Conservation (phyloP, 1,140 invertebrate species). For the Trissolcus basalis region DNA sequence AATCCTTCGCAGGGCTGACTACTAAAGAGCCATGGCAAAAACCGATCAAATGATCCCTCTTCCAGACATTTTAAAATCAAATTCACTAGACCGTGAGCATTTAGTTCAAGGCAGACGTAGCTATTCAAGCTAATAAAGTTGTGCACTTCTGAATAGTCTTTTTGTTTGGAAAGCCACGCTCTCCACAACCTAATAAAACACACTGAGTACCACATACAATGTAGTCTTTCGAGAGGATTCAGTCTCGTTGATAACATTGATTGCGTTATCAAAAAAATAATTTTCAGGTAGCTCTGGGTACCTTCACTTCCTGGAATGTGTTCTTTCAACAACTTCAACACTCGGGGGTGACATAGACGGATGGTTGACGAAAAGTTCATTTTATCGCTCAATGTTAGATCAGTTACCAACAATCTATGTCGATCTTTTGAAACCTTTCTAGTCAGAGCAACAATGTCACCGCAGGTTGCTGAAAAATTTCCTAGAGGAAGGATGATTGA, state of each 20-base stretch:
- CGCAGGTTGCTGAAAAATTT: constrained; percentile 1
- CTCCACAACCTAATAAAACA: constrained; percentile 32
- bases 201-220: constrained; percentile 23
- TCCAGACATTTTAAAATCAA: constrained; percentile 18
- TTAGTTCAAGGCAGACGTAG: constrained; percentile 24
- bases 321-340: constrained; percentile 1
- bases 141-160: constrained; percentile 16
- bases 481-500: constrained; percentile 14
- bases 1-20: constrained; percentile 23
- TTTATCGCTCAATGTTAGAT: not conserved
- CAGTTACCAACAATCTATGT: not conserved
- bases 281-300: constrained; percentile 7
- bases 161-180: constrained; percentile 17
- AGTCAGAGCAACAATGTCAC: constrained; percentile 4
- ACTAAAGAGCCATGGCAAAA: constrained; percentile 26
- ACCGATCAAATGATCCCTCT: constrained; percentile 10
- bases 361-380: constrained; percentile 9
- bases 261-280: constrained; percentile 9
- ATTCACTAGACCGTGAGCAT: constrained; percentile 28
- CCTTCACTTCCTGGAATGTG: constrained; percentile 3
- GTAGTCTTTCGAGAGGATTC: constrained; percentile 9
- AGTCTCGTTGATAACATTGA: constrained; percentile 1
- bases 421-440: not conserved
- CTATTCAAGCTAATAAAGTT: constrained; percentile 32
- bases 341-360: constrained; percentile 13